Evolutionary conservation across 2,113 vertebrate species (phyloP), one percentile per base, ranked within the genome.

Genomic region (Ctenomys sociabilis): DNA sequence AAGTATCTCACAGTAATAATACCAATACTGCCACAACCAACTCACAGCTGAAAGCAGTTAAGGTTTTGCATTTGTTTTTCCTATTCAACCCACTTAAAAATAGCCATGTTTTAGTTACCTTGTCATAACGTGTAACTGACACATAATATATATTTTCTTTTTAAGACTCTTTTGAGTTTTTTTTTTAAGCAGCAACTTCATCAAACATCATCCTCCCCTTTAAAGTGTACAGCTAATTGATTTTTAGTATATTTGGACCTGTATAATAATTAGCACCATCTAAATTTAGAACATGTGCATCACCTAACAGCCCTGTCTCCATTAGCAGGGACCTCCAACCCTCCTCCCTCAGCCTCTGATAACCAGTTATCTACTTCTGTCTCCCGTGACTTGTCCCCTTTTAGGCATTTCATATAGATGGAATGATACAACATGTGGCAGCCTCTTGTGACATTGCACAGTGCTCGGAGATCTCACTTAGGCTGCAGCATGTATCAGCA

Each of bases 41-140:
- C 49, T 75, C 45, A 90, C 54, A 82, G 43, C 61, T 19, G 6
- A 77, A 77, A 19, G 8, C 81, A 86, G 57, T 93, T 87, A 95
- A 83, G 64, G 24, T 80, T 93, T 81, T 94, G 63, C 52, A 49
- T 80, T 73, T 84, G 43, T 14, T 91, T 45, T 85, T 49, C 59
- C 14, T n/a, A 17, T 72, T 32, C 9, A 45, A 45, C 73, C 43
- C 73, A 77, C 43, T 77, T 75, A 30, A 35, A 94, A 87, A 80
- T 8, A 63, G 40, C 32, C 17, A 5, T 8, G 17, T 40, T 59
- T 17, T 77, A 64, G 37, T 37, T 73, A 78, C 4, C 40, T 43
- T 35, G 54, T 88, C 57, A 89, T 54, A 88, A 19, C 6, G 45
- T 30, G 40, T 13, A 77, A 70, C 17, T 19, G 28, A 19, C 26